phyloP scores from a whole-genome alignment of 2,113 vertebrate species.

The Proteles cristata region DNA sequence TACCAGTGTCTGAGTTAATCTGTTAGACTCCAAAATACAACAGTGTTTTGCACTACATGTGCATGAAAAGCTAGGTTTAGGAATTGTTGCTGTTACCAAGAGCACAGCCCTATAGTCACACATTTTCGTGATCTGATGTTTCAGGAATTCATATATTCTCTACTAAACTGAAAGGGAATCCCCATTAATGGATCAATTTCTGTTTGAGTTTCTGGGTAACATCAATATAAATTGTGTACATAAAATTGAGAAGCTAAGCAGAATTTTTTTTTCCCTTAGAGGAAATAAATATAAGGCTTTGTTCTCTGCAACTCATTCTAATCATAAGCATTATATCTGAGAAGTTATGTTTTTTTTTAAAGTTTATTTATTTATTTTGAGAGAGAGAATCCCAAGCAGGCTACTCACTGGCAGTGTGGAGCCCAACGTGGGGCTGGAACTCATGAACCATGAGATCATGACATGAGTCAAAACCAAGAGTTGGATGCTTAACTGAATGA shows the following conservation, averaged over 20 bases:
- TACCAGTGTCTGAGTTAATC: conserved; percentile 56
- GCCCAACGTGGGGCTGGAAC: too few species aligned
- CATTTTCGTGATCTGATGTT: conserved; percentile 39
- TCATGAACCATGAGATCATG: too few species aligned
- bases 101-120: background rate
- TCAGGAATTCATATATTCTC: background rate
- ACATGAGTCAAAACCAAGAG: too few species aligned
- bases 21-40: conserved; percentile 60
- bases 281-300: background rate
- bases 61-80: conserved; percentile 7
- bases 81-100: background rate
- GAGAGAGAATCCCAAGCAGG: too few species aligned
- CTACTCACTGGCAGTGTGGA: too few species aligned
- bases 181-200: background rate
- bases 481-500: too few species aligned
- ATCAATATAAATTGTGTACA: conserved; percentile 30
- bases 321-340: background rate
- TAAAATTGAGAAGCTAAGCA: conserved; percentile 10
- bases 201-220: conserved; percentile 62
- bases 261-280: background rate
- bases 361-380: too few species aligned
- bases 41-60: conserved; percentile 66
- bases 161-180: background rate
- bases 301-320: background rate
- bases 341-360: background rate